phyloP scores from a whole-genome alignment of 2,113 vertebrate genomes.

The Pristiophorus japonicus region DNA sequence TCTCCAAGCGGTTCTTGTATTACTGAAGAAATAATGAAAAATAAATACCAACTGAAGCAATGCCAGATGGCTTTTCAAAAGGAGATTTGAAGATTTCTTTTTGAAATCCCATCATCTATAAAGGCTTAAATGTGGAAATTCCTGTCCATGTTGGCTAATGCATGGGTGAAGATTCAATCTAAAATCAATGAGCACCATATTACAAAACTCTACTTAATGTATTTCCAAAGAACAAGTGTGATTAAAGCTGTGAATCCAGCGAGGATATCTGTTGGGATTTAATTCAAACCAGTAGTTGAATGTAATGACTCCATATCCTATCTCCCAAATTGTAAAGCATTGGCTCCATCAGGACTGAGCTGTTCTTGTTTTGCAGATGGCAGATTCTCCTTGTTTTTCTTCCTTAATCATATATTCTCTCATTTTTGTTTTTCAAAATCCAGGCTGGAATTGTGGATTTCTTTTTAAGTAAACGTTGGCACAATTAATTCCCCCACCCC shows the following conservation, averaged over 20 bases:
- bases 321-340: neutral
- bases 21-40: neutral
- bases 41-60: neutral
- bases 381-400: neutral
- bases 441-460: neutral
- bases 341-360: neutral
- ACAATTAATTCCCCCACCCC: neutral
- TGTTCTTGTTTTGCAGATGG: neutral
- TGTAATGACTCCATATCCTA: neutral
- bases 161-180: neutral
- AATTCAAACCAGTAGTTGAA: neutral
- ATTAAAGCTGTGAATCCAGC: neutral
- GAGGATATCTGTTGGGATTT: neutral
- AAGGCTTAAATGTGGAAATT: neutral
- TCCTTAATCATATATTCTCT: neutral
- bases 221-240: neutral
- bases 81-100: neutral
- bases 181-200: neutral
- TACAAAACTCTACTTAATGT: neutral
- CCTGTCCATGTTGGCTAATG: neutral
- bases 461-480: neutral
- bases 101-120: neutral
- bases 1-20: neutral
- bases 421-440: neutral
- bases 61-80: neutral